Base-by-base conservation (phyloP, 2,888 invertebrate species). In the Drosophila pseudotalamancana region DNA sequence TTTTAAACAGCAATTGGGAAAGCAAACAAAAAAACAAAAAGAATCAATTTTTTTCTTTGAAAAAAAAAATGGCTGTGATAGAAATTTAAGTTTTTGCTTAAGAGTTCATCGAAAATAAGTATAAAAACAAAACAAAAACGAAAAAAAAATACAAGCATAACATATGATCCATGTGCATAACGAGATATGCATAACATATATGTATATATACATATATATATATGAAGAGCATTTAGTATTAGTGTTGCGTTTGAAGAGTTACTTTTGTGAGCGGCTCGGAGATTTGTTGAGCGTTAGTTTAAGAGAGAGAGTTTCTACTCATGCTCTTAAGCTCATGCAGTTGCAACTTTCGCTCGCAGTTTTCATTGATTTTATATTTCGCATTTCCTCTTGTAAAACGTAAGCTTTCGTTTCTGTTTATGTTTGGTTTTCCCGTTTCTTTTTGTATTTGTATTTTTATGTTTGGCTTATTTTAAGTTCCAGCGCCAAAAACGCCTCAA, bases 31-130 rank as follows among this genome's bases (percentile, higher is more conserved):
- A 66, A 12, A 68, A 67, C 21, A 32, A 46, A 45, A 42, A 57
- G 40, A 53, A 66, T 34, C 19, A 31, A 49, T 48, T 68, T 71
- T 80, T 85, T 89, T 86, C 75, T 79, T 84, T 68, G 77, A 73
- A 87, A 77, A 46, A 32, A 46, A 75, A 77, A 67, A 83, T 72
- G 89, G 87, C 89, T 89, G 89, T 89, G 89, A 89, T 89, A 89
- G 77, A 87, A 82, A 78, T 73, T 69, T 75, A 79, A 86, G 77
- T 74, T 79, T 71, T 70, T 53, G 60, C 65, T 59, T 72, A 78
- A 69, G 63, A 56, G 55, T 72, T 70, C 69, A 43, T 68, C 29
- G 29, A 51, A 51, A 16, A 65, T 54, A 51, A 77, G 49, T 71
- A 72, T 60, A 31, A 66, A 62, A 19, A 64, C 31, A 40, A 40